Evolutionary conservation across 2,797 vertebrate species (phyloP).

Genomic region (Notolabrus celidotus): DNA sequence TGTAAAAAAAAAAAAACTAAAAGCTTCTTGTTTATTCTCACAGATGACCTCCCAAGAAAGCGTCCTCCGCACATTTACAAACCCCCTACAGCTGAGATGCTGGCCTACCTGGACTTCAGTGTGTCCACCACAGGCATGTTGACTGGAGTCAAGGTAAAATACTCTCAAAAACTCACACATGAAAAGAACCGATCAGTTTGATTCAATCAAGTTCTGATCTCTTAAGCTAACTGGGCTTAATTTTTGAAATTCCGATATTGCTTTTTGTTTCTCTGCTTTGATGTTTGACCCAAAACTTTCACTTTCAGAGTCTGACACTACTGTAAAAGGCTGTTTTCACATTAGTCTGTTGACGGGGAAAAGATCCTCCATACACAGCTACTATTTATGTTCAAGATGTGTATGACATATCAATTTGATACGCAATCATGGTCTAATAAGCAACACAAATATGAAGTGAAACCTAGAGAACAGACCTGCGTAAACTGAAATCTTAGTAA

Average conservation of each 20-base stretch:
- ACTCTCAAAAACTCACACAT: background rate
- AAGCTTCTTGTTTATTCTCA: slow-evolving; percentile 2
- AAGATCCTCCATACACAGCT: background rate
- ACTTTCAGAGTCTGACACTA: background rate
- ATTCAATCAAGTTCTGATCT: background rate
- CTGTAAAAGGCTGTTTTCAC: too few species aligned
- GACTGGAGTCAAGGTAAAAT: slow-evolving; percentile 94
- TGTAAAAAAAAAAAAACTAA: slow-evolving; percentile 6
- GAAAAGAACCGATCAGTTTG: background rate
- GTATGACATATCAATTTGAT: background rate
- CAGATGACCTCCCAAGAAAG: slow-evolving; percentile 97
- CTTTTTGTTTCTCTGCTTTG: background rate
- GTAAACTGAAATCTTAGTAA: too few species aligned
- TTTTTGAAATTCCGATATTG: background rate
- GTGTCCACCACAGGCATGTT: slow-evolving; percentile 99
- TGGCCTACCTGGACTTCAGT: slow-evolving; percentile 97
- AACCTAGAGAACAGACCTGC: too few species aligned
- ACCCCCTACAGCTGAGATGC: slow-evolving; percentile 96
- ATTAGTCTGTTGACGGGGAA: too few species aligned
- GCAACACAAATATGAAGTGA: background rate
- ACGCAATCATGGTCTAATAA: background rate
- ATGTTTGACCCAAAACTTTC: background rate
- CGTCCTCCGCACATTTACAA: slow-evolving; percentile 92
- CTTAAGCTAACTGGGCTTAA: background rate
- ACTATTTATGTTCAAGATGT: background rate